These are phyloP conservation scores for Tyto alba DNA, from an alignment of 2,113 vertebrate genomes.

Conservation along the genomic window DNA sequence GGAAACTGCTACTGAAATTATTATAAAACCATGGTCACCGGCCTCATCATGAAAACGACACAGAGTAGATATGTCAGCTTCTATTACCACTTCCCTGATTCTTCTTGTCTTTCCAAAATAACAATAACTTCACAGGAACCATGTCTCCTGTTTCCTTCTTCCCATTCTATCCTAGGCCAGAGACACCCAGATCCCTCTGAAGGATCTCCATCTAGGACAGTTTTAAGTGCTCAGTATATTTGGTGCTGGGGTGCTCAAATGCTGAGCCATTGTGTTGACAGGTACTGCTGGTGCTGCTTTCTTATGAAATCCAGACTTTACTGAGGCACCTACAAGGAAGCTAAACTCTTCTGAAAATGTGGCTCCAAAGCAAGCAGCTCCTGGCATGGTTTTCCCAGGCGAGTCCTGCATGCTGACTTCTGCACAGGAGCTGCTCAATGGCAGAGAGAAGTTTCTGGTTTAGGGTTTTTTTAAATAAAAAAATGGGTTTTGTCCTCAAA, in stretches of 20 bases:
- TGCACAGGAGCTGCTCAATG: not conserved
- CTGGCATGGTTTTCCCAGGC: not conserved
- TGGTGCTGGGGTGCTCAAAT: not conserved
- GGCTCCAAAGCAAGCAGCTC: not conserved
- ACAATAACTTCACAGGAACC: not conserved
- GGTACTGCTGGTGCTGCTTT: not conserved
- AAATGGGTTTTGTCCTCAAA: conserved; percentile 3
- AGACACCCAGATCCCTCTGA: not conserved
- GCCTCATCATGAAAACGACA: not conserved
- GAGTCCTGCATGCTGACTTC: not conserved
- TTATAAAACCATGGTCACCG: not conserved
- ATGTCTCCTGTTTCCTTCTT: not conserved
- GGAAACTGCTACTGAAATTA: not conserved
- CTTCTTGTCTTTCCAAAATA: not conserved
- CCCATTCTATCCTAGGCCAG: not conserved
- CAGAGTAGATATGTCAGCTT: not conserved
- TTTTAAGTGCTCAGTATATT: not conserved
- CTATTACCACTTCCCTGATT: not conserved
- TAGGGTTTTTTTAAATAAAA: not conserved
- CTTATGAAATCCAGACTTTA: not conserved
- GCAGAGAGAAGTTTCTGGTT: not conserved
- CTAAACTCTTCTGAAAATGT: not conserved
- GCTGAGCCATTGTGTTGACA: not conserved
- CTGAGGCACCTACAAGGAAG: not conserved
- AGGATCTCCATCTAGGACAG: not conserved